Percentiles rank a stretch among this genome's conserved stretches.
Evolutionary conservation across 2,888 invertebrate species (phyloP).

Genomic region (Melanotus villosus): DNA sequence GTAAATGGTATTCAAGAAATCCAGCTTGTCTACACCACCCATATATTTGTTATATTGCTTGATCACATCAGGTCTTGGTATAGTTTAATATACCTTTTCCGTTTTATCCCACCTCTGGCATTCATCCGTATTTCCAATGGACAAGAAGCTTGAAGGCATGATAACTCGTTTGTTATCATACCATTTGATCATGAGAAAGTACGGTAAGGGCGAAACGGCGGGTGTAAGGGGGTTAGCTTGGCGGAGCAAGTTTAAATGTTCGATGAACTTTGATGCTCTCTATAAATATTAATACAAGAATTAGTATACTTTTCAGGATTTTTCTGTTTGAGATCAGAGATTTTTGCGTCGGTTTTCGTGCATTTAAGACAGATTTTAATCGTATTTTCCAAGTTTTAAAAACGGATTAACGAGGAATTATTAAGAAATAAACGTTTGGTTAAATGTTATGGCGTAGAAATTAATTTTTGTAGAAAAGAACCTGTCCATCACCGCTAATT

Average conservation of each 20-base stretch:
- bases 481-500: slow-evolving; percentile 3
- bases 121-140: too few relatives aligned
- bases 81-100: neutral
- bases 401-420: neutral
- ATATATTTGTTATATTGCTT: neutral
- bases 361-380: neutral
- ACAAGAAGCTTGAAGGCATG: too few relatives aligned
- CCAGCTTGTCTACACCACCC: too few relatives aligned
- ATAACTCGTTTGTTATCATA: too few relatives aligned
- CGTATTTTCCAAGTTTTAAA: neutral
- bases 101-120: too few relatives aligned
- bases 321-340: slow-evolving; percentile 4
- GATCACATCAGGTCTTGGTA: neutral
- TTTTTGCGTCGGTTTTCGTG: neutral
- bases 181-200: neutral
- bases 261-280: slow-evolving; percentile 17
- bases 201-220: neutral
- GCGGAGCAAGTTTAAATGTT: slow-evolving; percentile 11
- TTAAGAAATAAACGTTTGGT: neutral
- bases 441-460: too few relatives aligned
- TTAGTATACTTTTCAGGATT: slow-evolving; percentile 19
- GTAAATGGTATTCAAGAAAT: neutral
- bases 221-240: neutral
- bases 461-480: too few relatives aligned
- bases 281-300: slow-evolving; percentile 17